These are phyloP conservation scores for Coelopa frigida DNA, from an alignment of 1,140 invertebrate genomes.

Conservation along the genomic window DNA sequence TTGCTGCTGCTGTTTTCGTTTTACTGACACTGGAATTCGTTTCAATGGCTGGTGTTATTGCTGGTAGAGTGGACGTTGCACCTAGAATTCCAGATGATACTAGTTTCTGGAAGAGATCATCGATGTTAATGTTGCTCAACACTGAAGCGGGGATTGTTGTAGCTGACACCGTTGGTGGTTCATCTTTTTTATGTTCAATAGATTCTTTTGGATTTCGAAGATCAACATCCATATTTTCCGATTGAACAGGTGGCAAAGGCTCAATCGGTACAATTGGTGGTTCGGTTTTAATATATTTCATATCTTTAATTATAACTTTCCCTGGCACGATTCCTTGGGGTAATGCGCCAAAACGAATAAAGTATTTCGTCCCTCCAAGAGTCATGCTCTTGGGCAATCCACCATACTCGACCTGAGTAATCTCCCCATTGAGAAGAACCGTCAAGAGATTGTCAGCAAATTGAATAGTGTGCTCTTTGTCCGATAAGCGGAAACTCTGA, in stretches of 20 bases:
- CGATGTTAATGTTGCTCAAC: conserved; percentile 59
- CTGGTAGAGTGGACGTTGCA: no score
- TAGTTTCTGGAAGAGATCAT: conserved; percentile 74
- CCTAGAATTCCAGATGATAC: conserved; percentile 77
- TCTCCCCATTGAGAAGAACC: conserved; percentile 74
- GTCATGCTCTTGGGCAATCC: conserved; percentile 83
- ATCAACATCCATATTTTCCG: not conserved
- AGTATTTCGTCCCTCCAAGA: conserved; percentile 72
- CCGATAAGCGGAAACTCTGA: conserved; percentile 70
- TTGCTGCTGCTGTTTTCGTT: not conserved
- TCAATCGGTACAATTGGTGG: conserved; percentile 26
- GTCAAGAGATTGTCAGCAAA: conserved; percentile 71
- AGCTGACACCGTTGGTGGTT: conserved; percentile 3
- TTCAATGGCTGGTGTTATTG: conserved; percentile 34
- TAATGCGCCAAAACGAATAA: conserved; percentile 71
- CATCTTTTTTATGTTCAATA: not conserved
- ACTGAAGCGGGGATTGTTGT: conserved; percentile 22
- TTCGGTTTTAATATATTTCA: conserved; percentile 51
- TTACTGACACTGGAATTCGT: conserved; percentile 41
- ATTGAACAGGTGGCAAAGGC: conserved; percentile 24
- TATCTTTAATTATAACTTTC: conserved; percentile 58
- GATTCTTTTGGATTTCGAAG: not conserved
- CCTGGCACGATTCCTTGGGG: conserved; percentile 67
- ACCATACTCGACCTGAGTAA: conserved; percentile 81
- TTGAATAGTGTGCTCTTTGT: conserved; percentile 65